Evolutionary conservation across 2,797 vertebrate genomes (phyloP).

Genomic region (Notolepis coatsorum): DNA sequence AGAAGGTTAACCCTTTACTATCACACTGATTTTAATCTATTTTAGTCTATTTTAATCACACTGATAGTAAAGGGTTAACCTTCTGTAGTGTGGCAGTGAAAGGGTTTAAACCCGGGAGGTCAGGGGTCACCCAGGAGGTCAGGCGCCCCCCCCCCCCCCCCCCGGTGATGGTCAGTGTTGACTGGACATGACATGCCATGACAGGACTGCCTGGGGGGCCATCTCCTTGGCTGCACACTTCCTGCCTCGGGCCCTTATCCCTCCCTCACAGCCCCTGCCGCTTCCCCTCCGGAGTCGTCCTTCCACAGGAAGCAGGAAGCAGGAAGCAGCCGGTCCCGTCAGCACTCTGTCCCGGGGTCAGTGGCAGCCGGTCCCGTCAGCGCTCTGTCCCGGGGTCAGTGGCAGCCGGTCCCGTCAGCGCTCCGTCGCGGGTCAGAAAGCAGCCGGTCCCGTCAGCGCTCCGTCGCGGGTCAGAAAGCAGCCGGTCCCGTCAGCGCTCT

Average conservation of each 20-base stretch:
- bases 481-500: slow-evolving; percentile 65
- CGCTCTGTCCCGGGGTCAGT: slow-evolving; percentile 58
- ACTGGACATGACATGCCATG: slow-evolving; percentile 40
- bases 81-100: too few species aligned
- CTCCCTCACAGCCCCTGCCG: slow-evolving; percentile 59
- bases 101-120: slow-evolving; percentile 50
- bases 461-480: slow-evolving; percentile 54
- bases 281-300: slow-evolving; percentile 69
- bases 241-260: slow-evolving; percentile 76
- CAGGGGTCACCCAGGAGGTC: slow-evolving; percentile 34
- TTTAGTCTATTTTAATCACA: too few species aligned
- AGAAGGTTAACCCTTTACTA: too few species aligned
- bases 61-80: too few species aligned
- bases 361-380: slow-evolving; percentile 50
- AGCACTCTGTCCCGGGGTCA: too few species aligned
- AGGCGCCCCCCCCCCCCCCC: not conserved
- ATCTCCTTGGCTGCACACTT: slow-evolving; percentile 68
- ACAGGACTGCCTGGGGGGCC: slow-evolving; percentile 29
- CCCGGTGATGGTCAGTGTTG: slow-evolving; percentile 37
- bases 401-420: slow-evolving; percentile 54
- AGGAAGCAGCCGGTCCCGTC: slow-evolving; percentile 64
- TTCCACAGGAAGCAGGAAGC: slow-evolving; percentile 80
- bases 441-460: too few species aligned
- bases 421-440: slow-evolving; percentile 57
- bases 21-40: too few species aligned